Base-by-base conservation (phyloP, 2,888 invertebrate species). In the Lacanobia wlatinum region DNA sequence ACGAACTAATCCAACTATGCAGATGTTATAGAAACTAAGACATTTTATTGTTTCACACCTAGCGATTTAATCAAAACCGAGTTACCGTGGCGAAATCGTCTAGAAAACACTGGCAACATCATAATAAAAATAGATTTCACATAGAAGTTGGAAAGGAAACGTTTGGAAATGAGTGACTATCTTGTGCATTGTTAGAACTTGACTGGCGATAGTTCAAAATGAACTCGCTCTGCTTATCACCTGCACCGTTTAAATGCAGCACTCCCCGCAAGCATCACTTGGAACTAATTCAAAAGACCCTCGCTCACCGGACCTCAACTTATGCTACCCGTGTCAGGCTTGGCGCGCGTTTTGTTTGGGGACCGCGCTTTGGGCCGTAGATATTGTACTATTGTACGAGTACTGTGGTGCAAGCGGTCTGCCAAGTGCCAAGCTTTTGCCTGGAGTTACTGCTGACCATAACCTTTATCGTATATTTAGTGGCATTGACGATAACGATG, bases 241-340 rank as follows among this genome's bases (percentile, higher is more conserved):
- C 46, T 71, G 40, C 16, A 53, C 63, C 61, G 10, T 12, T 46
- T 61, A 40, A 79, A 69, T 82, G 75, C 72, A 64, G 70, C 67
- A 62, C 73, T 76, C 66, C 10, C 16, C 62, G 78, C 61, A 69
- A 80, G 75, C 79, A 79, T 68, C 83, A 81, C 76, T 90, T 90
- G 88, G 87, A 90, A 87, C 86, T 76, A 78, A 84, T 85, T 89
- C 87, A 89, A 89, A 88, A 89, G 87, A 84, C 79, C 70, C 63
- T 58, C 70, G 67, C 76, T 59, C 64, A 55, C 73, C 69, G 70
- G 78, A 80, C 75, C 77, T 61, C 55, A 60, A 64, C 64, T 75
- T 73, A 63, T 69, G 65, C 40, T 71, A 76, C 62, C 76, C 71
- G 80, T 79, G 82, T 69, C 65, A 64, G 60, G 70, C 71, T 75